phyloP scores from a whole-genome alignment of 2,113 vertebrate genomes.

The Oreochromis aureus region DNA sequence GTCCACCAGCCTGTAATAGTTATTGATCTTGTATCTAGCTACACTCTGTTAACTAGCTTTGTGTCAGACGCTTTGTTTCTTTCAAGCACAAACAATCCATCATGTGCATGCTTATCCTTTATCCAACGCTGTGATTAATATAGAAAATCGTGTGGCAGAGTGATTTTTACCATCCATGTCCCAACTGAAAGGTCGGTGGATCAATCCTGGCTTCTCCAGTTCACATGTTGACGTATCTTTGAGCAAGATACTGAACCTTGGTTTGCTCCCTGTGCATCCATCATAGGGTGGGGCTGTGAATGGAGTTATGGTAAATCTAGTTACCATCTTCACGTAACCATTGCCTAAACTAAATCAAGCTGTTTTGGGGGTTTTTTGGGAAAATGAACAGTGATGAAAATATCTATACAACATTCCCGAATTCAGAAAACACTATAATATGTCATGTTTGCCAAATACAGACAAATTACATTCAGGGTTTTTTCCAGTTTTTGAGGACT shows the following conservation, averaged over 20 bases:
- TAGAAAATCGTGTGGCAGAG: background rate
- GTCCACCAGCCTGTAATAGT: background rate
- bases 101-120: background rate
- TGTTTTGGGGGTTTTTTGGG: accelerated
- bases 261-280: background rate
- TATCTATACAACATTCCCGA: background rate
- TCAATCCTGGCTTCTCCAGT: background rate
- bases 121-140: background rate
- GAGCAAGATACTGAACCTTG: background rate
- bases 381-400: background rate
- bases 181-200: background rate
- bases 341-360: background rate
- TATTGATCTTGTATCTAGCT: background rate
- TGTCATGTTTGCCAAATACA: background rate
- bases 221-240: background rate
- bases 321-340: background rate
- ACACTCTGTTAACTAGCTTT: background rate
- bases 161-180: background rate
- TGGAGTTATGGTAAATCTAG: background rate
- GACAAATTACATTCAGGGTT: background rate
- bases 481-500: background rate
- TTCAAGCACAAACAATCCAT: background rate
- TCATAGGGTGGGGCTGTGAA: background rate
- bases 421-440: background rate
- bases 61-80: background rate